These are phyloP conservation scores for Cygnus atratus DNA, from an alignment of 2,113 vertebrate species.

Conservation along the genomic window DNA sequence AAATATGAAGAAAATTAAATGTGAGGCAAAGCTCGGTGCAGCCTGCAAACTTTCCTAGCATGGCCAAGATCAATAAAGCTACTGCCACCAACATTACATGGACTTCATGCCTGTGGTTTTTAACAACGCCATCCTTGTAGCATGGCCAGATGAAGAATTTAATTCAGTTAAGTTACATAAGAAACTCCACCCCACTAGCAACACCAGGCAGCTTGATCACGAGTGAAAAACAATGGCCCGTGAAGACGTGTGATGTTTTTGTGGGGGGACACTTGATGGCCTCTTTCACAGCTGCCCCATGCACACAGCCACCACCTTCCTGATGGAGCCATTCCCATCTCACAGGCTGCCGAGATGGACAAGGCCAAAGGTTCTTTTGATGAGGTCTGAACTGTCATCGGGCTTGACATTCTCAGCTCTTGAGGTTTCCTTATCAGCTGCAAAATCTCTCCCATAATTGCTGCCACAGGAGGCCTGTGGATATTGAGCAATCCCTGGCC, in stretches of 20 bases:
- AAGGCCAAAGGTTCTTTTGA: neutral
- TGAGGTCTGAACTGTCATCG: neutral
- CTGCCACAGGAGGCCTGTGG: neutral
- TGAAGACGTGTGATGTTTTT: neutral
- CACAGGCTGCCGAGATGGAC: neutral
- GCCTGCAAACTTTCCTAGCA: neutral
- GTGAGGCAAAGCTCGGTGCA: neutral
- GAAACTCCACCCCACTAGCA: neutral
- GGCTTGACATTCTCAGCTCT: neutral
- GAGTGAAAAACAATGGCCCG: neutral
- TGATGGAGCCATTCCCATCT: neutral
- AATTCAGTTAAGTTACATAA: neutral
- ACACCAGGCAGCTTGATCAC: neutral
- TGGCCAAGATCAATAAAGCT: constrained; percentile 14
- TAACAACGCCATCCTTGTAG: neutral
- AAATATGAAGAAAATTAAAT: neutral
- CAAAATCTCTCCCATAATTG: fast-evolving
- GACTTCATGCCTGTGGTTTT: constrained; percentile 35
- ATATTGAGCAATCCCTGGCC: neutral
- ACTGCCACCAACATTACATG: neutral
- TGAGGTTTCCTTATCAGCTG: neutral
- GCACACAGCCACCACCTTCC: neutral
- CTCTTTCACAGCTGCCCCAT: neutral
- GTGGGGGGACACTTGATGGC: neutral
- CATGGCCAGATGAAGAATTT: neutral